Conservation (phyloP, 1,140 invertebrate genomes). For the Pseudoatta argentina region DNA sequence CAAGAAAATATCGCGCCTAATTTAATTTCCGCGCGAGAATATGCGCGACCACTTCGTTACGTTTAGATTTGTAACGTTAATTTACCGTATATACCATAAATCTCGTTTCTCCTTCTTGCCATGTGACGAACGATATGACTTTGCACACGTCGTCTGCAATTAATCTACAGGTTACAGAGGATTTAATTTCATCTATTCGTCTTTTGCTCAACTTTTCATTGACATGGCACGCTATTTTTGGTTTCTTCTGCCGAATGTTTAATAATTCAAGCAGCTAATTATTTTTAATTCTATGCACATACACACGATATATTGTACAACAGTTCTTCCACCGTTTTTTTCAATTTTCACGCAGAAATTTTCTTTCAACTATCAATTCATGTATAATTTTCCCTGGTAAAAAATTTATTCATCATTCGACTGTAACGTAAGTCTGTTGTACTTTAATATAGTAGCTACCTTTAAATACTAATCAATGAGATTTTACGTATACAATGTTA, state of each 20-base stretch:
- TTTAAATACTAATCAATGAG: background rate
- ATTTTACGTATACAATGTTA: background rate
- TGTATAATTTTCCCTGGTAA: background rate
- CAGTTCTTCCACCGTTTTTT: background rate
- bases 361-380: background rate
- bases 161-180: background rate
- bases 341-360: background rate
- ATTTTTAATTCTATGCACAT: background rate
- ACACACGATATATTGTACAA: background rate
- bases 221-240: background rate
- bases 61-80: slow-evolving; percentile 28
- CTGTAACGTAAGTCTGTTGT: background rate
- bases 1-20: slow-evolving; percentile 21
- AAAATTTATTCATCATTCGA: background rate
- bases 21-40: slow-evolving; percentile 25
- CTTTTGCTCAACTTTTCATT: background rate
- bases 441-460: background rate
- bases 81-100: background rate
- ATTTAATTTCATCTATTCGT: background rate
- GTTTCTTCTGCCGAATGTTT: background rate
- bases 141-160: background rate
- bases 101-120: background rate
- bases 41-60: background rate
- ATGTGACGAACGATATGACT: background rate
- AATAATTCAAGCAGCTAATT: background rate